A percentile compares a stretch with the other conserved stretches of the same genome.
Conservation (phyloP, 2,113 vertebrate genomes). For the Gobius niger region DNA sequence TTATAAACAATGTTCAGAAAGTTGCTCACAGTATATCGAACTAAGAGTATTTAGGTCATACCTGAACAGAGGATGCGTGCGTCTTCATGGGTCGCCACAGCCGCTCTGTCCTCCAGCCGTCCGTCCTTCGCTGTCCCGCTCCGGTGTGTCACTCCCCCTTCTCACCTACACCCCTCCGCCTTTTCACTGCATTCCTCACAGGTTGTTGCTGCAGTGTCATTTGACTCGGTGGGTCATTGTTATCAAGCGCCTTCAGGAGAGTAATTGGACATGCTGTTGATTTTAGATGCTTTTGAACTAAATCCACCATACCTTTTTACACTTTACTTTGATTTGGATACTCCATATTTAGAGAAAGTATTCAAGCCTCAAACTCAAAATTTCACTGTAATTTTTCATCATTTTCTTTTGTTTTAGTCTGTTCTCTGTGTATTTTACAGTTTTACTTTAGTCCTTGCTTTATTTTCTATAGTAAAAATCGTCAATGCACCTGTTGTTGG, state of each 20-base stretch:
- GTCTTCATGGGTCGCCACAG: constrained; percentile 19
- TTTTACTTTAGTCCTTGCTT: background rate
- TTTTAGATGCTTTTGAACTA: too few species aligned
- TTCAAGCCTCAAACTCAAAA: background rate
- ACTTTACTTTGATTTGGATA: background rate
- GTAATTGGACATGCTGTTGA: background rate
- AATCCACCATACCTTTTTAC: background rate
- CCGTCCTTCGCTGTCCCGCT: constrained; percentile 18
- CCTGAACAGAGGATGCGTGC: constrained; percentile 53
- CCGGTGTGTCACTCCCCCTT: constrained; percentile 28
- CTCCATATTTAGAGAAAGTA: background rate
- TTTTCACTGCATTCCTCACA: constrained; percentile 10
- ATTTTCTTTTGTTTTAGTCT: background rate
- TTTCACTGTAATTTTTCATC: background rate
- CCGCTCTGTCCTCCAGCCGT: constrained; percentile 33
- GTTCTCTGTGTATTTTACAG: background rate
- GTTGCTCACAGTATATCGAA: background rate
- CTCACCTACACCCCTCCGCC: constrained; percentile 23
- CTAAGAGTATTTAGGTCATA: constrained; percentile 27
- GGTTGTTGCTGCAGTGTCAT: constrained; percentile 2
- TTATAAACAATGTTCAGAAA: background rate
- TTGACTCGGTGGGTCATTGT: background rate
- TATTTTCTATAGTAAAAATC: background rate
- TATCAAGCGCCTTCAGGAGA: background rate
- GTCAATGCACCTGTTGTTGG: background rate